These are phyloP conservation scores for Cladopsammia gracilis DNA, from an alignment of 64 coral and sea anemone genomes.

Conservation along the genomic window DNA sequence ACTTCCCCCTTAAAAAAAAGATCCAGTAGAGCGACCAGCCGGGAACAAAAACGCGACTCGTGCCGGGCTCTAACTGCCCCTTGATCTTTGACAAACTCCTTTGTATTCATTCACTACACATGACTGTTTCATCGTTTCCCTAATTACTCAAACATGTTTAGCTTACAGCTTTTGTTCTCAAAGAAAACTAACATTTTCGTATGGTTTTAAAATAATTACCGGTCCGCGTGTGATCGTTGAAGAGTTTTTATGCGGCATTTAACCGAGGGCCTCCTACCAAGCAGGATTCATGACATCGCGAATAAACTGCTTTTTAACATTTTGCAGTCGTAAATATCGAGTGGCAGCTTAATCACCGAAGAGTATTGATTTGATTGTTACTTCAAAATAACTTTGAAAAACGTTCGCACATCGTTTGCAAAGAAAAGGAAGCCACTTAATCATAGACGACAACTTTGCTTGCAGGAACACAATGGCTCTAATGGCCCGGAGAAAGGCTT, in stretches of 20 bases:
- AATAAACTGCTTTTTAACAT: constrained; percentile 95
- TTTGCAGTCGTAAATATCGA: constrained; percentile 82
- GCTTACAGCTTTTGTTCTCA: constrained; percentile 86
- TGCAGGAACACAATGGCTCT: constrained; percentile 34
- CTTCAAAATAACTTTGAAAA: constrained; percentile 49
- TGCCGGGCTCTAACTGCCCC: constrained; percentile 70
- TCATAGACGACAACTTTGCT: constrained; percentile 43
- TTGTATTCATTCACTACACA: constrained; percentile 78
- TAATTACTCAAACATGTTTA: constrained; percentile 94
- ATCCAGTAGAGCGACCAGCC: constrained; percentile 37
- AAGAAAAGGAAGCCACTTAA: constrained; percentile 30
- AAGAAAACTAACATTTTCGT: constrained; percentile 99
- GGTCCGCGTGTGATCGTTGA: constrained; percentile 62
- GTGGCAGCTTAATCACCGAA: constrained; percentile 62
- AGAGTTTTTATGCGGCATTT: constrained; percentile 83
- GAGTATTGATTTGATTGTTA: constrained; percentile 55
- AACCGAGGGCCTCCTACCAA: constrained; percentile 71
- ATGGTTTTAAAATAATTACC: constrained; percentile 96
- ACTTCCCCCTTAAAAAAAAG: constrained; percentile 63
- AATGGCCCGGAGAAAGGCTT: constrained; percentile 57
- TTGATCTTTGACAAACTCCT: constrained; percentile 87
- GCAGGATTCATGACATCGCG: constrained; percentile 66
- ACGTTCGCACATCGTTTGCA: constrained; percentile 45
- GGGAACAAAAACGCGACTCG: constrained; percentile 47
- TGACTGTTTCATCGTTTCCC: constrained; percentile 83